Conservation (phyloP, 2,113 vertebrate genomes). For the Dendropsophus ebraccatus region DNA sequence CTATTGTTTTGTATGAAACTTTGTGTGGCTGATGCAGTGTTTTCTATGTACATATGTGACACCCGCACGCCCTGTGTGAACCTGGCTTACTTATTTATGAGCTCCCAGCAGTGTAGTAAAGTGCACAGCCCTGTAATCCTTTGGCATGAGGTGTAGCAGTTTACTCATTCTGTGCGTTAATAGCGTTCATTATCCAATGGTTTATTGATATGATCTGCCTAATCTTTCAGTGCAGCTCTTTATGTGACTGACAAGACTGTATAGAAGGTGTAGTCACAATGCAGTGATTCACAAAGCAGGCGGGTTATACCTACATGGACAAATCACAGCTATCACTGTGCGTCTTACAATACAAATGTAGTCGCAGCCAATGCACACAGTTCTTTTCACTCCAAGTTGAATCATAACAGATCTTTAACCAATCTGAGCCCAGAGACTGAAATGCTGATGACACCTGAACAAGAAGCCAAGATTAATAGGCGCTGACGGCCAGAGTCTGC, state of each 20-base stretch:
- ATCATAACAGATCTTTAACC: slow-evolving; percentile 45
- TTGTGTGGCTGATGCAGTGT: not conserved
- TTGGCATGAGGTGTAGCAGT: not conserved
- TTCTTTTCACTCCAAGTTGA: not conserved
- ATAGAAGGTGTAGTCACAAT: not conserved
- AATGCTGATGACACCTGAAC: slow-evolving; percentile 11
- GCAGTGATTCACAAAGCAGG: slow-evolving; percentile 5
- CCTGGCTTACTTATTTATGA: not conserved
- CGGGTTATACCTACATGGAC: not conserved
- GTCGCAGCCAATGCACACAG: slow-evolving; percentile 1
- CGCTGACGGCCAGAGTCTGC: not conserved
- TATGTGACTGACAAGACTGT: not conserved
- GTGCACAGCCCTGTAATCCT: not conserved
- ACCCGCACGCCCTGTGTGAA: not conserved
- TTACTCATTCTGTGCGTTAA: not conserved
- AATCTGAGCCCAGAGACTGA: slow-evolving; percentile 11
- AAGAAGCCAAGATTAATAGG: not conserved
- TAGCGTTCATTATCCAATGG: not conserved
- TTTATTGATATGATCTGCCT: not conserved
- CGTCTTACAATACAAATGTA: not conserved
- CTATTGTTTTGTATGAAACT: not conserved
- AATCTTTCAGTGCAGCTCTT: not conserved
- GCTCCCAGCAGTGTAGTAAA: not conserved
- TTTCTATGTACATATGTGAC: not conserved
- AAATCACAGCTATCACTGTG: not conserved